These are phyloP conservation scores for Notodonta dromedarius DNA, from an alignment of 2,888 invertebrate genomes.

Conservation along the genomic window DNA sequence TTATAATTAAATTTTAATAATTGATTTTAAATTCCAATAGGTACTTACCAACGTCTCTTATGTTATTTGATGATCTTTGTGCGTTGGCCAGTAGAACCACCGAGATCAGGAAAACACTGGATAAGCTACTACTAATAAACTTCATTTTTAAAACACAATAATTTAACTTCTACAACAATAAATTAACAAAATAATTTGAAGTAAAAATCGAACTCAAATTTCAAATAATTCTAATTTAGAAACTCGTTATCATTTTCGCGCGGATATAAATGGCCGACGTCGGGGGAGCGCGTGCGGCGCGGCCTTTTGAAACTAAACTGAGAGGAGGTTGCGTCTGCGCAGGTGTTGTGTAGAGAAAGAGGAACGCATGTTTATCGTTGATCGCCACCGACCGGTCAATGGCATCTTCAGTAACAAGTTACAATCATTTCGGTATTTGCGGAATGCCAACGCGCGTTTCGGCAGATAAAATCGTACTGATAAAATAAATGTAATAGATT, in stretches of 20 bases:
- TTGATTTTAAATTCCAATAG: background rate
- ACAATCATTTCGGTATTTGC: slow-evolving; percentile 18
- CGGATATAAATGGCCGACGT: slow-evolving; percentile 52
- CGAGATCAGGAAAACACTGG: slow-evolving; percentile 71
- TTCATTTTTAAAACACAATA: slow-evolving; percentile 54
- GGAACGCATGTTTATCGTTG: slow-evolving; percentile 38
- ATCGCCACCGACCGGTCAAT: slow-evolving; percentile 58
- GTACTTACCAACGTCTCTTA: slow-evolving; percentile 73
- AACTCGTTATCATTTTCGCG: slow-evolving; percentile 72
- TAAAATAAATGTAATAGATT: background rate
- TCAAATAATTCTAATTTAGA: slow-evolving; percentile 53
- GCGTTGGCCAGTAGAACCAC: slow-evolving; percentile 74
- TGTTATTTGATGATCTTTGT: slow-evolving; percentile 68
- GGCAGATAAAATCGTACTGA: background rate
- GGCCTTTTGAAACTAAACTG: slow-evolving; percentile 69
- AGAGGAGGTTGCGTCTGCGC: slow-evolving; percentile 54
- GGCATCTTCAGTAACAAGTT: slow-evolving; percentile 43
- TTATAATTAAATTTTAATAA: background rate
- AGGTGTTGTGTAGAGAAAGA: slow-evolving; percentile 64
- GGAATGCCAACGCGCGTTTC: slow-evolving; percentile 10
- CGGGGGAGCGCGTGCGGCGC: slow-evolving; percentile 66
- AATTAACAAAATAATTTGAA: slow-evolving; percentile 17
- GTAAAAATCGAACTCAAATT: slow-evolving; percentile 13
- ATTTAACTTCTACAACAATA: slow-evolving; percentile 7
- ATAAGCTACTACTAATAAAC: slow-evolving; percentile 65